Evolutionary conservation across 2,888 invertebrate species (phyloP), one percentile per base, ranked within the genome.

Genomic region (Axea sp.): DNA sequence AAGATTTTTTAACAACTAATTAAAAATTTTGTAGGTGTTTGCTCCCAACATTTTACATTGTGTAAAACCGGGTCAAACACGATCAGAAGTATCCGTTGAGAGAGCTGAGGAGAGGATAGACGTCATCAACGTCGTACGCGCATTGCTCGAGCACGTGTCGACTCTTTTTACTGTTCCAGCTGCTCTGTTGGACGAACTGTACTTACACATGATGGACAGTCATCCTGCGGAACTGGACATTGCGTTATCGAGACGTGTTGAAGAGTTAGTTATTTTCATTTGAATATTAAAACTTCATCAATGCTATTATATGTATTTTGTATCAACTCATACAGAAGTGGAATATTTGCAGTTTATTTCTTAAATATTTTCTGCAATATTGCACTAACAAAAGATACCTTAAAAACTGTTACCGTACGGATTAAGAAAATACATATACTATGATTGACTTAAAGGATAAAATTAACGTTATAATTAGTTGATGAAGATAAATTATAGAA

Each of bases 31-130:
- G 9, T 60, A 87, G 87, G 92, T 98, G 28, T 96, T 98, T 87
- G 97, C 97, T 1, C 98, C 98, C 0, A 98, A 97, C 83, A 94
- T 98, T 81, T 90, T 98, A 55, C 96, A 96, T 83, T 92, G 92
- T 82, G 91, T 93, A 77, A 93, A 92, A 79, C 91, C 93, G 2
- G 91, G 91, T 33, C 87, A 83, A 73, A 80, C 84, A 65, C 88
- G 89, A 35, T 83, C 87, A 24, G 90, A 90, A 77, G 84, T 90
- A 45, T 90, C 90, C 0, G 91, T 91, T 22, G 93, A 94, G 80
- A 90, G 93, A 79, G 92, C 94, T 17, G 93, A 94, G 81, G 96
- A 96, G 87, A 90, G 96, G 22, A 91, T 93, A 35, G 96, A 97
- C 85, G 94, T 96, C 64, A 98, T 97, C 85, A 96, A 96, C 88